These are phyloP conservation scores for Zoanthus gigantus DNA, from an alignment of 92 coral and sea anemone genomes.

Conservation along the genomic window DNA sequence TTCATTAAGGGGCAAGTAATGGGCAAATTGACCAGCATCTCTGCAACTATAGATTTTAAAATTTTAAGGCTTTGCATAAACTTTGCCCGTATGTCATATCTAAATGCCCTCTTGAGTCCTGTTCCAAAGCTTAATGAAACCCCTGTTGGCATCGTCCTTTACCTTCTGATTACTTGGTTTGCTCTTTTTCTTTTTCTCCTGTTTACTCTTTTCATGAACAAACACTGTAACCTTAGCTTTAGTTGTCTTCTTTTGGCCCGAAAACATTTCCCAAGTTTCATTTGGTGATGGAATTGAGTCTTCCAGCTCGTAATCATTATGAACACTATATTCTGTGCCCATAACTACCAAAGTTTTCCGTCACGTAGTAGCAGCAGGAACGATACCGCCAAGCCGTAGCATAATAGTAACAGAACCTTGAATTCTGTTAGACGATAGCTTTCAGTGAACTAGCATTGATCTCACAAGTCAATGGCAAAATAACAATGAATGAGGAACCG, in stretches of 20 bases:
- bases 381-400: background rate
- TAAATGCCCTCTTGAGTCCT: background rate
- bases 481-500: background rate
- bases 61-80: too few relatives aligned
- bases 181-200: conserved; percentile 63
- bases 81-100: too few relatives aligned
- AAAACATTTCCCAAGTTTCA: conserved; percentile 79
- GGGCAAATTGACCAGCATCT: too few relatives aligned
- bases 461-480: background rate
- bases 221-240: conserved; percentile 83
- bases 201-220: conserved; percentile 77
- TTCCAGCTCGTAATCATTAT: conserved; percentile 84
- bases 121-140: background rate
- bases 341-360: conserved; percentile 34
- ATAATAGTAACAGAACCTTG: background rate
- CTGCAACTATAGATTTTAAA: too few relatives aligned
- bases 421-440: background rate
- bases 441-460: background rate
- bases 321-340: conserved; percentile 95
- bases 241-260: conserved; percentile 78
- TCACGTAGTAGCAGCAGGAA: background rate
- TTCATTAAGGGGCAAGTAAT: too few relatives aligned
- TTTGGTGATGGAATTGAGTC: conserved; percentile 73
- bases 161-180: conserved; percentile 20
- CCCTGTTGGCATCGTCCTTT: background rate